A percentile compares a stretch with the other conserved stretches of the same genome.
These are phyloP conservation scores for Nomia melanderi DNA, from an alignment of 1,140 invertebrate species.

Conservation along the genomic window DNA sequence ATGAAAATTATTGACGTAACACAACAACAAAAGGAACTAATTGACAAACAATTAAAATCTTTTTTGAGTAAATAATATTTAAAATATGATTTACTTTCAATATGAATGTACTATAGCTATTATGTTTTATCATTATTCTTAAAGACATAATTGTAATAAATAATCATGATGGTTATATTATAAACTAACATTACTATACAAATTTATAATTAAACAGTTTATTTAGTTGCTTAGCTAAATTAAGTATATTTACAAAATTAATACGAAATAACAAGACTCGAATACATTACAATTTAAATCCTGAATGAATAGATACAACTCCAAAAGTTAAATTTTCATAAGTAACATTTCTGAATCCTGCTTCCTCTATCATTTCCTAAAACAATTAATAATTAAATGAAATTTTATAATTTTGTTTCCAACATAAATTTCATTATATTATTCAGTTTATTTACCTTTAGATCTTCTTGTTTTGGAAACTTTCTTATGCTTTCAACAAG, in stretches of 20 bases:
- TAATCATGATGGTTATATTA: neutral
- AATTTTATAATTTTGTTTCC: neutral
- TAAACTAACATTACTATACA: neutral
- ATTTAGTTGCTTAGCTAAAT: neutral
- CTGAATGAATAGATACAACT: constrained; percentile 95
- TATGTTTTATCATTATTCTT: neutral
- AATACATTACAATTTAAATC: constrained; percentile 88
- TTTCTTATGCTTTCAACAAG: constrained; percentile 98
- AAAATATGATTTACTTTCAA: neutral
- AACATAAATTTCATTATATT: neutral
- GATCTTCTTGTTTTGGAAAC: constrained; percentile 97
- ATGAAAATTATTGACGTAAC: constrained; percentile 64
- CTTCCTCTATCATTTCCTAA: constrained; percentile 90
- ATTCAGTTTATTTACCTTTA: constrained; percentile 81
- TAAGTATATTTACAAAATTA: neutral
- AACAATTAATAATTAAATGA: constrained; percentile 23
- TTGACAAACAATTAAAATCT: constrained; percentile 34
- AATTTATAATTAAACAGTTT: neutral
- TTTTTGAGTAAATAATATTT: constrained; percentile 5
- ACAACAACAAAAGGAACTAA: constrained; percentile 57
- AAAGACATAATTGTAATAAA: neutral
- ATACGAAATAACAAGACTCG: neutral
- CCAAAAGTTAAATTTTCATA: constrained; percentile 96
- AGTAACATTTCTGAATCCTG: constrained; percentile 92
- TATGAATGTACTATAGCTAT: neutral